Base-by-base conservation (phyloP, 1,140 invertebrate genomes). In the Aphis gossypii region DNA sequence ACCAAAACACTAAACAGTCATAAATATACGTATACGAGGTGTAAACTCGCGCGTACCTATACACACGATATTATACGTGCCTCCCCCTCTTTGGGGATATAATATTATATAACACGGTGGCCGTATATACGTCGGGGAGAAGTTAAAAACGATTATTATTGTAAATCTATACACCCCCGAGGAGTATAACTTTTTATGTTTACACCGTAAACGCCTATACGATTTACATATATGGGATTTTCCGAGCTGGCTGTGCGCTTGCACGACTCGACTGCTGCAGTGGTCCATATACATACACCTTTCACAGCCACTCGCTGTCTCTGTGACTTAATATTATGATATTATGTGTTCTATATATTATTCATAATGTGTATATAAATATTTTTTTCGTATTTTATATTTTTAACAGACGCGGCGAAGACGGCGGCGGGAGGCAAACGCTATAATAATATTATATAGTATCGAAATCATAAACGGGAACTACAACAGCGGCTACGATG, bases 91-190 rank as follows among this genome's bases (percentile, higher is more conserved):
- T 6, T 23, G 41, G 23, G 14, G 41, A 8, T 23, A 30, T 44
- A 44, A 87, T 51, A 35, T 87, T n/a, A n/a, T 7, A 87, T 51
- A 48, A 23, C 44, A 9, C 56, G 60, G 60, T 30, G 30, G 60
- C 60, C 60, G 30, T 14, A 30, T 11, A 30, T 30, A 60, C 46
- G 25, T n/a, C 38, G 9, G 23, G 23, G 30, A 88, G 7, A 20
- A 21, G 44, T 51, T 56, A 41, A 89, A 87, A 54, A 35, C 87
- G 48, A 88, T 89, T 89, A 89, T 89, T 54, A 56, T 56, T 89
- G 87, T 89, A 89, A 89, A 89, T 89, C 87, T 38, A 89, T 89
- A 89, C 87, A 38, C 48, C 87, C 87, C 87, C 87, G n/a, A 38
- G 87, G 46, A 48, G n/a, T 48, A 88, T 56, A 56, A 56, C 48